These are phyloP conservation scores for Ommatoiulus sabulosus DNA, from an alignment of 2,888 invertebrate species.

Conservation along the genomic window DNA sequence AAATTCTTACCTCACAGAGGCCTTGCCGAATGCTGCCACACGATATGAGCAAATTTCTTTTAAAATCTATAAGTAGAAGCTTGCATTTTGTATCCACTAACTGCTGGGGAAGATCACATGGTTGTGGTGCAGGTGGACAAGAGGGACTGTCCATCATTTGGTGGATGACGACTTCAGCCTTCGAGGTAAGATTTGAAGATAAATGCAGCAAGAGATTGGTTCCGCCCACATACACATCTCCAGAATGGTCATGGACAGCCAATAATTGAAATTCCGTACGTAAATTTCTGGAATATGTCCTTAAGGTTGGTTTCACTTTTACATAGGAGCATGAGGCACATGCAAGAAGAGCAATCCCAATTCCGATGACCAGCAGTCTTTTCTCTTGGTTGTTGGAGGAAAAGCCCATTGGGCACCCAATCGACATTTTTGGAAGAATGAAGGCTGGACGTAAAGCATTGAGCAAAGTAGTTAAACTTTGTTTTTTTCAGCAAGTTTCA, in stretches of 20 bases:
- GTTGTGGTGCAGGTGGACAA: slow-evolving; percentile 49
- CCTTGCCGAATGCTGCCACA: slow-evolving; percentile 56
- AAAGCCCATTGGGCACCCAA: background rate
- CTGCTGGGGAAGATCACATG: slow-evolving; percentile 39
- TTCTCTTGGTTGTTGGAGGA: background rate
- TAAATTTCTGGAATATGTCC: background rate
- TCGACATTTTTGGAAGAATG: slow-evolving; percentile 7
- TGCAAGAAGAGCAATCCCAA: background rate
- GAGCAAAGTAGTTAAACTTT: background rate
- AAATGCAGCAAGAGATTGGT: slow-evolving; percentile 58
- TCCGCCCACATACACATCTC: slow-evolving; percentile 59
- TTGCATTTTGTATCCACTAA: slow-evolving; percentile 50
- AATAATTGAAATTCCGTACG: slow-evolving; percentile 45
- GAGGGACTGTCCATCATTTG: slow-evolving; percentile 53
- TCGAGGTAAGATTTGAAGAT: slow-evolving; percentile 51
- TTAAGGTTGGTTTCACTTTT: background rate
- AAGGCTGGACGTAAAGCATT: slow-evolving; percentile 4
- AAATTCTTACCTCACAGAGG: slow-evolving; percentile 56
- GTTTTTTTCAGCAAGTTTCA: background rate
- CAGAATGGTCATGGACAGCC: slow-evolving; percentile 55
- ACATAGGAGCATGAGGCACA: background rate
- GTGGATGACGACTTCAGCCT: background rate
- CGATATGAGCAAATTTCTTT: slow-evolving; percentile 47
- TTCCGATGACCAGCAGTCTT: background rate
- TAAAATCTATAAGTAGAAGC: slow-evolving; percentile 52